Base-by-base conservation (phyloP, 2,113 vertebrate genomes). In the Phasianus colchicus region DNA sequence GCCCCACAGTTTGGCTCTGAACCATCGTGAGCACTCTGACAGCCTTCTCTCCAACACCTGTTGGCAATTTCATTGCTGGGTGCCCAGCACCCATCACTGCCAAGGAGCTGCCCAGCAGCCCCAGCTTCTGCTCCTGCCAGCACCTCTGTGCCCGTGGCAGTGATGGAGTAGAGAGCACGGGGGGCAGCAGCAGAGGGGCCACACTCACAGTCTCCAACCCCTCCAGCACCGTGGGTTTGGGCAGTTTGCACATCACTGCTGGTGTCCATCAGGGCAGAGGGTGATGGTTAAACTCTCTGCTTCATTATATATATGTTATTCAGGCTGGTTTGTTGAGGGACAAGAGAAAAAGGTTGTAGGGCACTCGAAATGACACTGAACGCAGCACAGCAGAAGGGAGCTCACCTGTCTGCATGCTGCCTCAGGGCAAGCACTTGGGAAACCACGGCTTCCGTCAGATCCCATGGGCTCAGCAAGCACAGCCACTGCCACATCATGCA, bases 341-440 rank as follows among this genome's bases (percentile, higher is more conserved):
- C 54, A 61, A 25, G 50, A 88, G 25, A 19, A 82, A 58, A 90
- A 24, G 0, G 0, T 2, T 17, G 19, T 8, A 21, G 76, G 32
- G 45, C 34, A 25, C 55, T 5, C 1, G 14, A 54, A 66, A 29
- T 8, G 5, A 29, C 14, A 15, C 2, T 70, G 50, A 55, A 43
- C n/a, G 27, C 7, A 40, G 58, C 18, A 19, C 9, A 24, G 5
- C 77, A 84, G 43, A 8, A 9, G 27, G 27, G 50, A 77, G 48
- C 22, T 75, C 54, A n/a, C 43, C 1, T 6, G 58, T 34, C 32
- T 64, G 27, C 78, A 55, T 57, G 21, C 42, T 82, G 36, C 30
- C 34, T 60, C 3, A 0, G 11, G 47, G n/a, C 24, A 29, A 48
- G 16, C n/a, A 12, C 27, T 34, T 29, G 18, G 34, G 25, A 71